Evolutionary conservation across 2,888 invertebrate species (phyloP).

Genomic region (Cistogaster globosa): DNA sequence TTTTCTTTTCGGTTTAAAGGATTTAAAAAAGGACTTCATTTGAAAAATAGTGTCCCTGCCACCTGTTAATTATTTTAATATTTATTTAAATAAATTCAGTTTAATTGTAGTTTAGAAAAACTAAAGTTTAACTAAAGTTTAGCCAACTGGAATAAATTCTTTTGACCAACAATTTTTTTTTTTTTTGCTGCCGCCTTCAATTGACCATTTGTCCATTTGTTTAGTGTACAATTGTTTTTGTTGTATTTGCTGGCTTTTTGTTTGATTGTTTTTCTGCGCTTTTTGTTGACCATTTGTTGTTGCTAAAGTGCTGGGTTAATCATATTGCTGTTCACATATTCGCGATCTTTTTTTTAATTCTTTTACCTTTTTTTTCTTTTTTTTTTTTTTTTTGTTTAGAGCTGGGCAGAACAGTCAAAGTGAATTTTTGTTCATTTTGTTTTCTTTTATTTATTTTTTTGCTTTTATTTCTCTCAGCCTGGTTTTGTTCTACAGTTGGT

Average conservation of each 20-base stretch:
- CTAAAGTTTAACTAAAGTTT: constrained; percentile 17
- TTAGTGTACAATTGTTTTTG: constrained; percentile 13
- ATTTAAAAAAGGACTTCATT: neutral
- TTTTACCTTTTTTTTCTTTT: neutral
- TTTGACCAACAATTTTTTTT: constrained; percentile 21
- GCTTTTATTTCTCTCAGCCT: constrained; percentile 29
- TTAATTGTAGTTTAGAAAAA: neutral
- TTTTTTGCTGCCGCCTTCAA: constrained; percentile 27
- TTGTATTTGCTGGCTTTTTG: constrained; percentile 22
- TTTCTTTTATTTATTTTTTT: constrained; percentile 20
- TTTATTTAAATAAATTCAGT: neutral
- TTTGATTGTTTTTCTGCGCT: constrained; percentile 6
- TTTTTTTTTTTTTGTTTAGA: constrained; percentile 37
- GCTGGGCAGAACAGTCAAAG: constrained; percentile 67
- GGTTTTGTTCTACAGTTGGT: constrained; percentile 30
- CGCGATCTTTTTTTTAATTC: constrained; percentile 26
- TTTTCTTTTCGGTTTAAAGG: too few species aligned
- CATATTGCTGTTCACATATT: constrained; percentile 34
- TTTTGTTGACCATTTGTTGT: constrained; percentile 54
- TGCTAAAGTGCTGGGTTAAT: constrained; percentile 6
- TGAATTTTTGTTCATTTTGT: constrained; percentile 43
- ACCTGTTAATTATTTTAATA: neutral
- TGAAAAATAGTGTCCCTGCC: neutral
- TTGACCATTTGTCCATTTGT: constrained; percentile 54
- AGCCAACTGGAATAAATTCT: constrained; percentile 27